phyloP scores from a whole-genome alignment of 2,797 vertebrate genomes.

The Tolypeutes matacus region DNA sequence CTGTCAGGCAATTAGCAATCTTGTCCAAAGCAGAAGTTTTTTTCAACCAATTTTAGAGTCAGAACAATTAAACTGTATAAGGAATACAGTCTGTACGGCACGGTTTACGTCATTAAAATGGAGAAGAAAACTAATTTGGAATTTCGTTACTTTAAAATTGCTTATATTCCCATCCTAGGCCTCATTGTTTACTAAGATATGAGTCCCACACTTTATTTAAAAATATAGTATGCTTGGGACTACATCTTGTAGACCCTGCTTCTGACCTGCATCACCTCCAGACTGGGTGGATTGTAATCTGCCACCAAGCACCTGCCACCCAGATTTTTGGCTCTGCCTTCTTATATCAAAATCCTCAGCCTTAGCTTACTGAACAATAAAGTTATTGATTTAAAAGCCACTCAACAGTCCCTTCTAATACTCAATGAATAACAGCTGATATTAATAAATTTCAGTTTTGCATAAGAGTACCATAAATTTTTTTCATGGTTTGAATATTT shows the following conservation, averaged over 20 bases:
- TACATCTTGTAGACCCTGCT: neutral
- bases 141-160: neutral
- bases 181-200: neutral
- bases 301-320: neutral
- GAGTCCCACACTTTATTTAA: neutral
- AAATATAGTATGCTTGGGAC: neutral
- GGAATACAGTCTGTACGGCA: neutral
- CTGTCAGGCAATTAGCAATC: neutral
- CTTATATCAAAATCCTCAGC: neutral
- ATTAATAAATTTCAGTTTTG: slow-evolving; percentile 77
- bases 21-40: neutral
- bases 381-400: slow-evolving; percentile 74
- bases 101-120: neutral
- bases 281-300: neutral
- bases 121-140: neutral
- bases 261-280: neutral
- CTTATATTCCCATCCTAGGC: neutral
- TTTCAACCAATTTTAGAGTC: neutral
- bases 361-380: neutral
- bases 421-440: slow-evolving; percentile 60
- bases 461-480: slow-evolving; percentile 64
- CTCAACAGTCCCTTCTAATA: slow-evolving; percentile 49
- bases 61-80: neutral
- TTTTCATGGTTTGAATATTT: slow-evolving; percentile 52
- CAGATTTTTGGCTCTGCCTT: neutral